Evolutionary conservation across 2,113 vertebrate species (phyloP).

Genomic region (Petaurus breviceps): DNA sequence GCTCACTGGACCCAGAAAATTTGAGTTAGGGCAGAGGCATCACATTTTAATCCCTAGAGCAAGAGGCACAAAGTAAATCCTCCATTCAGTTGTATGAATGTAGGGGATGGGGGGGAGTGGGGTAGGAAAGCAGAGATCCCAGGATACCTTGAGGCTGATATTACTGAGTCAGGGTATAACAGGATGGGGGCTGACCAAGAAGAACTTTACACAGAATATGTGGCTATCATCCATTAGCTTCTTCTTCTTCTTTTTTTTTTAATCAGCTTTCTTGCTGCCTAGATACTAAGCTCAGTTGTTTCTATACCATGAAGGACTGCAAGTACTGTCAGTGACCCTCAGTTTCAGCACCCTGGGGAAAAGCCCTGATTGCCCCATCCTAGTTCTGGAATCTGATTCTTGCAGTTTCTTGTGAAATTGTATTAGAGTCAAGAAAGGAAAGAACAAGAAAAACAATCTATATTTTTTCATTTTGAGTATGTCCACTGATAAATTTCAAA

Average conservation of each 20-base stretch:
- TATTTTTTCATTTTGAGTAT: neutral
- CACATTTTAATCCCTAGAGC: neutral
- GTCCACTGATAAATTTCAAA: neutral
- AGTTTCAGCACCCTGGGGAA: neutral
- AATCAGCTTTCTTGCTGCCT: neutral
- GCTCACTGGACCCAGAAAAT: neutral
- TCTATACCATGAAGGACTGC: neutral
- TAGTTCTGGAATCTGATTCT: neutral
- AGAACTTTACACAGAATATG: neutral
- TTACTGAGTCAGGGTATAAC: neutral
- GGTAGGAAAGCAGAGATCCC: neutral
- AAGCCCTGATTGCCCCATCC: neutral
- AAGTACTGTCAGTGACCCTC: neutral
- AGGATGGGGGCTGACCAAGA: neutral
- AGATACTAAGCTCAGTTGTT: neutral
- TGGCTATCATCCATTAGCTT: neutral
- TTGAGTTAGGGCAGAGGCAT: neutral
- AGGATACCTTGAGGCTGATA: neutral
- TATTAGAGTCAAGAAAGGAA: neutral
- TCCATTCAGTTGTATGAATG: neutral
- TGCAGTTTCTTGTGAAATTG: neutral
- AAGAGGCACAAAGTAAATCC: neutral
- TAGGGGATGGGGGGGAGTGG: neutral
- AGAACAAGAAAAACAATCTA: neutral
- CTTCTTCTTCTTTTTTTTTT: neutral